Percentiles rank a stretch among this genome's conserved stretches.
phyloP scores from a whole-genome alignment of 2,797 vertebrate species.

The Falco rusticolus region DNA sequence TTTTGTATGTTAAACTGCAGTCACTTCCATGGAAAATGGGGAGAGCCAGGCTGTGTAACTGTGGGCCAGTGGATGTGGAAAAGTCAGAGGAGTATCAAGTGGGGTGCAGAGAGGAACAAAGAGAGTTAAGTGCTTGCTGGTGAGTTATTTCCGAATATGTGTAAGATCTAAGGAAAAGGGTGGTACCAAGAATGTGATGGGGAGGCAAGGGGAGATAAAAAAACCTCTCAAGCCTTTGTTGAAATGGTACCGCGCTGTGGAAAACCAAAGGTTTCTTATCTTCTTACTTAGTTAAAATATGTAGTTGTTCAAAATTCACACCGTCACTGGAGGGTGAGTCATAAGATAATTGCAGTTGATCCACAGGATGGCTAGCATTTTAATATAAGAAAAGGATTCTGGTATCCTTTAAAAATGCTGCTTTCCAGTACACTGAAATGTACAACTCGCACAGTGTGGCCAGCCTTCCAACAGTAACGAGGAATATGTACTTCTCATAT shows the following conservation, averaged over 20 bases:
- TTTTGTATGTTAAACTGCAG: background rate
- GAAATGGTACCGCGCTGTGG: background rate
- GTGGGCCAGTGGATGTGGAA: background rate
- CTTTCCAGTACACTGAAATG: background rate
- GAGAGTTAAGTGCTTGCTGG: background rate
- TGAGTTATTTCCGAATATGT: background rate
- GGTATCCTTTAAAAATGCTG: background rate
- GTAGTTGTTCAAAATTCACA: background rate
- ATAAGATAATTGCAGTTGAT: constrained; percentile 20
- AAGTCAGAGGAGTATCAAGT: background rate
- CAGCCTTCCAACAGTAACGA: background rate
- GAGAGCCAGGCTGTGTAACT: background rate
- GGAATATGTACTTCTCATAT: background rate
- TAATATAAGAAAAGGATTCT: constrained; percentile 3
- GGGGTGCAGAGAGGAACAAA: background rate
- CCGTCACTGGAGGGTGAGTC: background rate
- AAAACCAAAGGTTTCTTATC: constrained; percentile 4
- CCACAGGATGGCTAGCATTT: background rate
- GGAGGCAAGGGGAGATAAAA: background rate
- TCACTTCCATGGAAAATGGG: background rate
- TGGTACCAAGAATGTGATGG: background rate
- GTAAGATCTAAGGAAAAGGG: background rate
- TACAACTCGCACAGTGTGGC: background rate
- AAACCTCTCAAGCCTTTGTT: background rate
- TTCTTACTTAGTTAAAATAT: background rate